Evolutionary conservation across 2,888 invertebrate genomes (phyloP), one percentile per base, ranked within the genome.

Genomic region (Ectobius pallidus): DNA sequence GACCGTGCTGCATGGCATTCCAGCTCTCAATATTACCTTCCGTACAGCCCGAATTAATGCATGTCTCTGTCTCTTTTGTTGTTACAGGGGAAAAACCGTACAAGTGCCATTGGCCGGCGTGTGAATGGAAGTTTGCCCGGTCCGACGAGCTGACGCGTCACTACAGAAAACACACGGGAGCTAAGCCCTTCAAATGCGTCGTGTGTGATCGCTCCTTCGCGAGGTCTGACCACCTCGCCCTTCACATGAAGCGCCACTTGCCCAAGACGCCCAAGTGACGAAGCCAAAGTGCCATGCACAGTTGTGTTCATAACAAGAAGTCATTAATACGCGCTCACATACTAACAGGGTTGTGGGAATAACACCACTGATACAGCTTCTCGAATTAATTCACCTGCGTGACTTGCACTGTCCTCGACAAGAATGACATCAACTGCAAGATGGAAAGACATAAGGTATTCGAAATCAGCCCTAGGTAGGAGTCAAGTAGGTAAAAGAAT

Each of bases 251-350:
- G 79, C 81, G 87, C 30, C 87, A 87, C 85, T 88, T 96, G 82
- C 97, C 97, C 79, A 97, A 97, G 87, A 88, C 91, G 77, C 86
- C 90, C 78, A 92, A 91, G 87, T 91, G 87, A 88, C 85, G 14
- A 58, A 63, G 22, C 63, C 63, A 63, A 63, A 63, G 63, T 63
- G 63, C 63, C 63, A 63, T 39, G 22, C 34, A 42, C 22, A 42
- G 63, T 39, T 62, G 39, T 63, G 63, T 34, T 46, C 52, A 55
- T 55, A 52, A 63, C 42, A 63, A 63, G 63, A 39, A 14, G 63
- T 20, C 25, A 42, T 42, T 63, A 34, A 39, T 39, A 34, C 52
- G 25, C 18, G 42, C 63, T 63, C 34, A 63, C 63, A 63, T 34
- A 32, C 20, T 3, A 39, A 42, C 63, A 52, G 39, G 63, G 63